These are phyloP conservation scores for Drosophila gunungcola DNA, from an alignment of 1,140 invertebrate species.

Conservation along the genomic window DNA sequence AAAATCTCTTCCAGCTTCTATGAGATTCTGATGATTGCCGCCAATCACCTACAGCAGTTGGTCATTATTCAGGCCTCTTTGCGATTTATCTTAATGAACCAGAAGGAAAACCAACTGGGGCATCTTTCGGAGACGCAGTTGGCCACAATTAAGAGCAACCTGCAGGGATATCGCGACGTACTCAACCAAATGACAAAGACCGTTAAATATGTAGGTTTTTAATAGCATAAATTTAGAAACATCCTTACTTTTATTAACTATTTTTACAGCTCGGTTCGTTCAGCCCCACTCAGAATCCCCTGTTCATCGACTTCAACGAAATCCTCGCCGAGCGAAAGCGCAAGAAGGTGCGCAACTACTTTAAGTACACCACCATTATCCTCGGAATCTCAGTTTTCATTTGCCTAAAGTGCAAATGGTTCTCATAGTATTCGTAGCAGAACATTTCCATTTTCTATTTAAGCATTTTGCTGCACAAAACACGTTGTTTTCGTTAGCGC, in stretches of 20 bases:
- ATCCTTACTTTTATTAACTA: not conserved
- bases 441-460: constrained; percentile 9
- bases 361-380: constrained; percentile 77
- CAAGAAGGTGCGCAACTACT: constrained; percentile 65
- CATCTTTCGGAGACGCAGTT: constrained; percentile 42
- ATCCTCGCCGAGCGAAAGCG: constrained; percentile 73
- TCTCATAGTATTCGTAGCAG: constrained; percentile 41
- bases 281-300: constrained; percentile 67
- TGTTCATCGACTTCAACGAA: constrained; percentile 77
- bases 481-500: constrained; percentile 16
- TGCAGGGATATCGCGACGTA: constrained; percentile 49
- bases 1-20: constrained; percentile 60
- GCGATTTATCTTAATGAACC: constrained; percentile 61
- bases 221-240: not conserved
- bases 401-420: constrained; percentile 72
- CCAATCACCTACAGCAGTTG: constrained; percentile 80
- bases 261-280: constrained; percentile 69
- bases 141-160: constrained; percentile 38
- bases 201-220: constrained; percentile 72
- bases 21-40: constrained; percentile 76
- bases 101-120: constrained; percentile 45
- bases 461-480: constrained; percentile 29
- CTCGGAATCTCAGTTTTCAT: constrained; percentile 77
- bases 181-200: constrained; percentile 65
- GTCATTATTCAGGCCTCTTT: constrained; percentile 73